Conservation (phyloP, 2,888 invertebrate genomes). For the Andrena fulva region DNA sequence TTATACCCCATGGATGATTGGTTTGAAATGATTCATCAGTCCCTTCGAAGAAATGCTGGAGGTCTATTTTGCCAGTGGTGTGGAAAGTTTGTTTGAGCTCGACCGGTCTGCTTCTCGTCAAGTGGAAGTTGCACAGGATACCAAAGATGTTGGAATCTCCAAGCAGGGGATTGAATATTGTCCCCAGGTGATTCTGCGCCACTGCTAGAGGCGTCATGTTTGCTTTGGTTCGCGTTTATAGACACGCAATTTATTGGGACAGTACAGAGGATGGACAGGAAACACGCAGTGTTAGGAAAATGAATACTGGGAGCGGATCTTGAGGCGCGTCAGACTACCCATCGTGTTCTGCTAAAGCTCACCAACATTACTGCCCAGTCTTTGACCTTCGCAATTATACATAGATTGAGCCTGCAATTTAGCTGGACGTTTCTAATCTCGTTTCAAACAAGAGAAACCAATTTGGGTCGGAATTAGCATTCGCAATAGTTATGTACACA, state of each 20-base stretch:
- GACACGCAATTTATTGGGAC: constrained; percentile 32
- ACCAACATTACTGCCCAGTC: constrained; percentile 18
- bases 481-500: too few relatives aligned
- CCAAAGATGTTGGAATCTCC: constrained; percentile 10
- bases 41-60: constrained; percentile 19
- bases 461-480: too few relatives aligned
- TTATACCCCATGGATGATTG: background rate
- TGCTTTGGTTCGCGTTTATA: constrained; percentile 31
- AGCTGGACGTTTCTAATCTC: too few relatives aligned
- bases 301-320: constrained; percentile 29
- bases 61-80: constrained; percentile 32
- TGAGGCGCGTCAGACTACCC: constrained; percentile 27
- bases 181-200: constrained; percentile 14
- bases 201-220: constrained; percentile 19
- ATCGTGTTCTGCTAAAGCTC: constrained; percentile 45
- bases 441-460: too few relatives aligned
- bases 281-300: constrained; percentile 20
- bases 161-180: constrained; percentile 21
- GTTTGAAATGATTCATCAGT: constrained; percentile 5
- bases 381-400: constrained; percentile 44
- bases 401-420: background rate
- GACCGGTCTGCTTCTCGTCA: constrained; percentile 54
- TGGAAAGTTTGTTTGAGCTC: constrained; percentile 55
- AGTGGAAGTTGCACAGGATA: background rate
- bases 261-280: constrained; percentile 6